These are phyloP conservation scores for Trinorchestia longiramus DNA, from an alignment of 1,140 invertebrate genomes.

Conservation along the genomic window DNA sequence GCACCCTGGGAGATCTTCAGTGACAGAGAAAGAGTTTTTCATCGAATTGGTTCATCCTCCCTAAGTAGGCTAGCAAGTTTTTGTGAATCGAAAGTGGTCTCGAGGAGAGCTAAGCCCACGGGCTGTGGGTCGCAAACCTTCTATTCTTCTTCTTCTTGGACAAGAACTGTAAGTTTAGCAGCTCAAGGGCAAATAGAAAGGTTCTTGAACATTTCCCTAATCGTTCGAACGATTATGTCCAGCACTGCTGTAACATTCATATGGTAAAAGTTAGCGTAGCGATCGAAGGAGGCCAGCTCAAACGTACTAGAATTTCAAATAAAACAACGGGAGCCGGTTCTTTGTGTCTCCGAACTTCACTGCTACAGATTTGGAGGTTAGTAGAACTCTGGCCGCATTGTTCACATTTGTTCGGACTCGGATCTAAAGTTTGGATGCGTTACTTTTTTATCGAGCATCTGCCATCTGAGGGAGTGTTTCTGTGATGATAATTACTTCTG, in stretches of 20 bases:
- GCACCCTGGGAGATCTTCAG: background rate
- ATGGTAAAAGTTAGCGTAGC: background rate
- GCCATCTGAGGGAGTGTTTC: background rate
- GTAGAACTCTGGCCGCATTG: background rate
- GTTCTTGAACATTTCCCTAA: background rate
- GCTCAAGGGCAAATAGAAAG: slow-evolving; percentile 35
- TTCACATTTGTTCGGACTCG: background rate
- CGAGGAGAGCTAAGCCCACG: background rate
- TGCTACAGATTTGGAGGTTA: background rate
- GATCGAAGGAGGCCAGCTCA: background rate
- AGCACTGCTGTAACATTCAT: background rate
- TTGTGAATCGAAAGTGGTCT: slow-evolving; percentile 34
- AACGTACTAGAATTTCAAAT: background rate
- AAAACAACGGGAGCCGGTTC: background rate
- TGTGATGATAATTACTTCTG: background rate
- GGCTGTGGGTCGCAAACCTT: slow-evolving; percentile 4
- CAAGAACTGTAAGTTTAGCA: background rate
- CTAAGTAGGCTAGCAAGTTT: slow-evolving; percentile 13
- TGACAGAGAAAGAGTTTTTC: background rate
- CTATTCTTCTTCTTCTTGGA: slow-evolving; percentile 16
- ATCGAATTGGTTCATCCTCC: background rate
- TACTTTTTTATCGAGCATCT: background rate
- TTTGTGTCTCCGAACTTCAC: background rate
- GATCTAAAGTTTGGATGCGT: background rate
- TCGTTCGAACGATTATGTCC: slow-evolving; percentile 7